Base-by-base conservation (phyloP, 1,140 invertebrate genomes). In the Pantala flavescens region DNA sequence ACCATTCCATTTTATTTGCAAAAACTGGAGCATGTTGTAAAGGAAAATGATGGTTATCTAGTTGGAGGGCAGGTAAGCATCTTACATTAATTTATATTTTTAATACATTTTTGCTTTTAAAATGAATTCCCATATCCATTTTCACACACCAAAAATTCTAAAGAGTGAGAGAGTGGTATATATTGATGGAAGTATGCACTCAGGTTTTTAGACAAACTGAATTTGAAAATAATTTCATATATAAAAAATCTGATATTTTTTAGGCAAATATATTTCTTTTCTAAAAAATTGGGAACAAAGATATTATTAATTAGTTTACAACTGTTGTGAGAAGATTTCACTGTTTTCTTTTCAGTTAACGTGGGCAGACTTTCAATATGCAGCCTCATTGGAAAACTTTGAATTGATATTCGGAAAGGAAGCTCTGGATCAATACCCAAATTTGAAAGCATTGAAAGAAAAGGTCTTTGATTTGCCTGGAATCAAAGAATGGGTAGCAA, bases 1-100 rank as follows among this genome's bases (percentile, higher is more conserved):
- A 63, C 55, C 7, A 24, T 82, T 12, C 87, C 88, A 75, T 87
- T 85, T 77, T 89, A 86, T 78, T 79, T 89, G 78, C 82, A 85
- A 76, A 87, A 85, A 79, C 82, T 89, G 63, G 85, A 87, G 74
- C 78, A 80, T 10, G 77, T 82, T 75, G 78, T 84, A 0, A 80
- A 83, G 70, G 80, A 81, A 42, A 87, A 87, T 73, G 82, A 79
- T 0, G 84, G 83, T 43, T 83, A 82, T 43, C 82, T 86, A 14
- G 81, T 87, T 10, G 84, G 84, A 71, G 83, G 83, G 71, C 81
- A 84, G 78, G 84, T 85, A 77, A 77, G 14, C 3, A 63, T 63
- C n/a, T 19, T 63, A 7, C 2, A 21, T 63, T 63, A 36, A 36
- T 36, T 5, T 36, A 5, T 36, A 36, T 2, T 5, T 36, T 36